These are phyloP conservation scores for Exephanes ischioxanthus DNA, from an alignment of 2,888 invertebrate species.

Conservation along the genomic window DNA sequence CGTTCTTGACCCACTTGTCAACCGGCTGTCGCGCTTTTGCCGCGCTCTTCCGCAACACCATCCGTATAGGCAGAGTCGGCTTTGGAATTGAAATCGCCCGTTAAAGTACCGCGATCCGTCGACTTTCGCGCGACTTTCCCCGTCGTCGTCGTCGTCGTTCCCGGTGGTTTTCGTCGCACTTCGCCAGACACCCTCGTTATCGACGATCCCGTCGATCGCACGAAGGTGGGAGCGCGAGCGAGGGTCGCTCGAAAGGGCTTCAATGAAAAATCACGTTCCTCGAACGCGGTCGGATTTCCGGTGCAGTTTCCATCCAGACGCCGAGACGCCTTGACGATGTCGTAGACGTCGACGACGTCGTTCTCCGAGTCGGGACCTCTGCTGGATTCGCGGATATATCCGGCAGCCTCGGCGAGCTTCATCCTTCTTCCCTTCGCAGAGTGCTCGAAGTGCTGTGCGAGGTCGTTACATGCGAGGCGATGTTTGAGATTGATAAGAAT, in stretches of 20 bases:
- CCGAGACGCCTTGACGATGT: conserved; percentile 25
- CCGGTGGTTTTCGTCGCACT: neutral
- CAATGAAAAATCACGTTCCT: conserved; percentile 66
- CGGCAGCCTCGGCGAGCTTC: conserved; percentile 17
- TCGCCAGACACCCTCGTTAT: neutral
- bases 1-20: conserved; percentile 76
- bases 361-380: neutral
- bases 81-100: conserved; percentile 70
- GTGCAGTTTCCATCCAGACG: conserved; percentile 38
- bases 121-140: conserved; percentile 27
- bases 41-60: neutral
- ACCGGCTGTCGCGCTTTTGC: conserved; percentile 44
- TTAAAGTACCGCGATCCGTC: conserved; percentile 38
- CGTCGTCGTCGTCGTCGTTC: conserved; percentile 11
- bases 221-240: neutral
- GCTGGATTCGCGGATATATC: conserved; percentile 1
- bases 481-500: neutral
- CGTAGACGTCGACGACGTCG: neutral
- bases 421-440: conserved; percentile 9
- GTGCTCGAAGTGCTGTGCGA: conserved; percentile 6
- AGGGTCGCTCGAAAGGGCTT: conserved; percentile 14
- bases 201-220: conserved; percentile 11
- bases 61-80: neutral
- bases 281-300: conserved; percentile 55
- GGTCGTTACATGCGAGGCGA: neutral